Evolutionary conservation across 2,797 vertebrate genomes (phyloP), one percentile per base, ranked within the genome.

Genomic region (Gallirallus australis): DNA sequence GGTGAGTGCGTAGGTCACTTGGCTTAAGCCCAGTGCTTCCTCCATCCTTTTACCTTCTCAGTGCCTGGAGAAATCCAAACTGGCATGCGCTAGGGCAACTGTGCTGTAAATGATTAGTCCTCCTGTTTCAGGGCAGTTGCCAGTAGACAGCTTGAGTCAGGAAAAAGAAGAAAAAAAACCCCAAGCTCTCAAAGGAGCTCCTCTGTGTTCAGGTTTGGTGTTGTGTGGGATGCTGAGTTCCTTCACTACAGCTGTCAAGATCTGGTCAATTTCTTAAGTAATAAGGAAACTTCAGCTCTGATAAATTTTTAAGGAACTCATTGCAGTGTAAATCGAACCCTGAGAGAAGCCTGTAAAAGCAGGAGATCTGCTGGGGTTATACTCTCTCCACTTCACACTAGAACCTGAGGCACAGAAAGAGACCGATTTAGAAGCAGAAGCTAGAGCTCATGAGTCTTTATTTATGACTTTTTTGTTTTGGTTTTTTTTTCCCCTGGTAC

Each of bases 1-100:
- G 52, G 99, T 99, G 96, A 97, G 99, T 98, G 27, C 11, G 7
- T 5, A 18, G 31, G 12, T 56, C 50, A 7, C 11, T 70, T 39
- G 1, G 3, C 35, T 59, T n/a, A 23, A 54, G 56, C 27, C 64
- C 21, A 27, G 0, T 35, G 66, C 73, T 73, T 84, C 31, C 17
- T 86, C 12, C 69, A 8, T 37, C 11, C 31, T 87, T 77, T 80
- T 65, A 45, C 15, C 33, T 60, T 70, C 54, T 53, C 7, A 4
- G 31, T 69, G 39, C 60, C 76, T 89, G 24, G 56, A 71, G 63
- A 73, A 86, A 72, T 73, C 23, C 18, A 52, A 45, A 56, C 57
- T 77, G 56, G 31, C 39, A 25, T 30, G 21, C 54, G 30, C 40
- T 63, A 57, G 40, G 24, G 66, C 39, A 76, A 6, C 65, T 2